phyloP scores from a whole-genome alignment of 1,140 invertebrate species.

The Drosophila persimilis region DNA sequence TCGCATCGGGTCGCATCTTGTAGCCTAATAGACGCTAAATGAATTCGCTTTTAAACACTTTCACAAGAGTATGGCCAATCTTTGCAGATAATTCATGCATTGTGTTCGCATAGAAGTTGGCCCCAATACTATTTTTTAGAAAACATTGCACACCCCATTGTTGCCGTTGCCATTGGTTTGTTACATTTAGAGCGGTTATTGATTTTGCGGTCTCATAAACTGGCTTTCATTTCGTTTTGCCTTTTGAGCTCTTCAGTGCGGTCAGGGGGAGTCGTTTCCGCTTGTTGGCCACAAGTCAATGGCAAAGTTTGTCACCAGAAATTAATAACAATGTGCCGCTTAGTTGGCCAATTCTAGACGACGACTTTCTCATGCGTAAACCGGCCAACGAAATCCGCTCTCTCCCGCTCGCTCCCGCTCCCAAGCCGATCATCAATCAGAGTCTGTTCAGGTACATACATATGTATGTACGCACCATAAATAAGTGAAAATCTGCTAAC shows the following conservation, averaged over 20 bases:
- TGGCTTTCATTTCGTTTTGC: slow-evolving; percentile 72
- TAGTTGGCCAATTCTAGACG: slow-evolving; percentile 72
- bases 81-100: slow-evolving; percentile 30
- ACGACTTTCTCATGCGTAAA: slow-evolving; percentile 68
- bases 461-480: slow-evolving; percentile 20
- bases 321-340: slow-evolving; percentile 77
- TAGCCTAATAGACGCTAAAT: slow-evolving; percentile 48
- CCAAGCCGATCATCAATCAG: slow-evolving; percentile 19
- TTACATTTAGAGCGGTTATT: slow-evolving; percentile 64
- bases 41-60: slow-evolving; percentile 53
- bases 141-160: slow-evolving; percentile 52
- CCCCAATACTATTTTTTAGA: slow-evolving; percentile 41
- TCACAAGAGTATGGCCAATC: slow-evolving; percentile 45
- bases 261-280: slow-evolving; percentile 54
- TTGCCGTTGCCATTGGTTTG: slow-evolving; percentile 16
- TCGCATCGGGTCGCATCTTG: background rate
- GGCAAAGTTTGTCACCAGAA: slow-evolving; percentile 76
- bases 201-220: slow-evolving; percentile 73
- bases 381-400: slow-evolving; percentile 59
- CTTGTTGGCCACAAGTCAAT: slow-evolving; percentile 74
- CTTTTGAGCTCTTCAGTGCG: slow-evolving; percentile 47
- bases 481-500: slow-evolving; percentile 53
- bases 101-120: slow-evolving; percentile 49
- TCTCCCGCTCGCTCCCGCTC: background rate
- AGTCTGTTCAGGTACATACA: background rate